Evolutionary conservation across 2,113 vertebrate genomes (phyloP).

Genomic region (Forbesichthys papilliferus): DNA sequence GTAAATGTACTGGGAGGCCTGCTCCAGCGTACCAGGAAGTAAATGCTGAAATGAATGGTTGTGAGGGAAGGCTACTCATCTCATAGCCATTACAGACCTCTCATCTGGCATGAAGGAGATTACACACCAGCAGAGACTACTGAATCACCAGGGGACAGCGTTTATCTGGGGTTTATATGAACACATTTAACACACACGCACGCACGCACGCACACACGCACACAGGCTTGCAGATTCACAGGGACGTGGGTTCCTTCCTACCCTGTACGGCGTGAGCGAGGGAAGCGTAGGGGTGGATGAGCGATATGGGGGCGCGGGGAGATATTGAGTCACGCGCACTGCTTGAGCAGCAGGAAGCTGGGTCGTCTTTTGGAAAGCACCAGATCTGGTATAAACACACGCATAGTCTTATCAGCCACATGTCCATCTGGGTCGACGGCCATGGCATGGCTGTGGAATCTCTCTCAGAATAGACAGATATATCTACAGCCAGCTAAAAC

Average conservation of each 20-base stretch:
- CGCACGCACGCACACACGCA: conserved; percentile 5
- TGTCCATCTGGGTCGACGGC: conserved; percentile 57
- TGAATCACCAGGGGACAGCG: conserved; percentile 7
- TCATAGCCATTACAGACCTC: conserved; percentile 3
- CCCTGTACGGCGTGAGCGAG: conserved; percentile 50
- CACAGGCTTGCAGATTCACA: conserved; percentile 1
- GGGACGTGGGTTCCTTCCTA: conserved; percentile 22
- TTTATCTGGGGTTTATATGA: conserved; percentile 12
- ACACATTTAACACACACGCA: conserved; percentile 4
- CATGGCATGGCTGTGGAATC: conserved; percentile 26
- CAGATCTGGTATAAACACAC: conserved; percentile 46
- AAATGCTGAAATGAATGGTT: background rate
- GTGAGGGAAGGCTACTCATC: conserved; percentile 6
- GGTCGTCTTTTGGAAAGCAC: conserved; percentile 48
- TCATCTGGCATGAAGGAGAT: conserved; percentile 21
- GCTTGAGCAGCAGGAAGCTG: conserved; percentile 62
- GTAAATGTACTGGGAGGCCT: background rate
- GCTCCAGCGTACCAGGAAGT: background rate
- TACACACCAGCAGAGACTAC: conserved; percentile 5
- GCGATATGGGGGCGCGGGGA: conserved; percentile 66
- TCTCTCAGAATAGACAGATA: conserved; percentile 28
- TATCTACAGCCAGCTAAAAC: conserved; percentile 41
- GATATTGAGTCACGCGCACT: conserved; percentile 71
- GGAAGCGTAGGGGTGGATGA: conserved; percentile 64
- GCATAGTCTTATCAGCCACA: conserved; percentile 52